These are phyloP conservation scores for Sycophila texana DNA, from an alignment of 2,888 invertebrate genomes.

Conservation along the genomic window DNA sequence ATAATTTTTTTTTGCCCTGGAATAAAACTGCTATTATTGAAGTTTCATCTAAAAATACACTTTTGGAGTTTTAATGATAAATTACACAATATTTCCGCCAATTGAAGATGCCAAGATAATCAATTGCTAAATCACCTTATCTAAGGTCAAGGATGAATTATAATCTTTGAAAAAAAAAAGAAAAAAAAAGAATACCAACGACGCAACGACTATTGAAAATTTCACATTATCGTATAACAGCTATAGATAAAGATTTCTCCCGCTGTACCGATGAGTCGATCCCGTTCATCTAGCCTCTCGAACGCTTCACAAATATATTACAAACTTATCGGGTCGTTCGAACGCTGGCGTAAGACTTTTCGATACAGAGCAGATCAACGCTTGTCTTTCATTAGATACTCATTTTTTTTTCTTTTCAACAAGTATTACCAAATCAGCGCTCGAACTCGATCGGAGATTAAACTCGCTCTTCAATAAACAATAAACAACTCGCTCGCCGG, in stretches of 20 bases:
- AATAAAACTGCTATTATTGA: too few relatives aligned
- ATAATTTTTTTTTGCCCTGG: too few relatives aligned
- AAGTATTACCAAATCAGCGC: slow-evolving; percentile 44
- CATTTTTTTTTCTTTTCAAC: slow-evolving; percentile 17
- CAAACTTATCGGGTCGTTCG: slow-evolving; percentile 56
- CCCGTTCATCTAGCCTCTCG: slow-evolving; percentile 24
- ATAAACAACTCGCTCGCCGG: background rate
- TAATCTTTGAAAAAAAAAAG: slow-evolving; percentile 60
- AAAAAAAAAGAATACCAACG: slow-evolving; percentile 59
- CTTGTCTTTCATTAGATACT: slow-evolving; percentile 47
- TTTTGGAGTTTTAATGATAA: background rate
- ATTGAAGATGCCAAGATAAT: background rate
- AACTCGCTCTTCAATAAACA: background rate
- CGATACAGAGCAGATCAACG: slow-evolving; percentile 59
- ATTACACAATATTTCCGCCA: background rate
- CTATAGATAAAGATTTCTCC: slow-evolving; percentile 67
- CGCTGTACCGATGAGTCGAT: slow-evolving; percentile 52
- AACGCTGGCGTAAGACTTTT: slow-evolving; percentile 56
- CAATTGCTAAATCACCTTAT: slow-evolving; percentile 14
- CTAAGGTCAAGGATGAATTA: slow-evolving; percentile 63
- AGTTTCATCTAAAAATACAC: background rate
- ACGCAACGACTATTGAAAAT: slow-evolving; percentile 50
- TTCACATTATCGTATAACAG: slow-evolving; percentile 52
- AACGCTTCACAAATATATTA: slow-evolving; percentile 46
- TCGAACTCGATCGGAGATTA: slow-evolving; percentile 35